Base-by-base conservation (phyloP, 1,140 invertebrate genomes). In the Halyomorpha halys region DNA sequence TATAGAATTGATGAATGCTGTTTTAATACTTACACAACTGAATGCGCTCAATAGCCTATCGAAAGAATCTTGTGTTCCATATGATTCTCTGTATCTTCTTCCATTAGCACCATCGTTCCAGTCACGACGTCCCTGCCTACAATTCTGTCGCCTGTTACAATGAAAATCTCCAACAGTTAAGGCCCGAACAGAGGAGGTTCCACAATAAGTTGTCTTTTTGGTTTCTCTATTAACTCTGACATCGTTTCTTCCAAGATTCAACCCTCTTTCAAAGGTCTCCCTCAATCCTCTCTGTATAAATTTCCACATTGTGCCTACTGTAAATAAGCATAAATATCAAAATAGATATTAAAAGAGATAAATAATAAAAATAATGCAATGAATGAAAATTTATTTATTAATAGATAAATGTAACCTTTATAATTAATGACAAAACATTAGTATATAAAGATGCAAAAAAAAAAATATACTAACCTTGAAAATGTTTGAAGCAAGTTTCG, bases 191-290 rank as follows among this genome's bases (percentile, higher is more conserved):
- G 47, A 8, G 18, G 8, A 44, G n/a, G 3, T 21, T 16, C 21
- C 25, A 21, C 59, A 60, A 18, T 34, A 60, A 4, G 27, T 30
- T 34, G 59, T 60, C 14, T 18, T 30, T 39, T 60, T 34, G 1
- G 59, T 18, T 23, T 30, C 21, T 18, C 21, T 30, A 9, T 34
- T 18, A 16, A 39, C n/a, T 16, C 25, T 34, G 3, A 18, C 27
- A 18, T 25, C 16, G 9, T 60, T 30, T 18, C 27, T 25, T 60
- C 59, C 34, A 30, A 30, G n/a, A 60, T 18, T 60, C 34, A 60
- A 44, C 18, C 59, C 59, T 44, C 59, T 34, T 39, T 60, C 59
- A 18, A 60, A 16, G n/a, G 23, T 60, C 21, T 60, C 59, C 9
- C 59, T 34, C 3, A 60, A 30, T 18, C 59, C 59, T 19, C 59